Evolutionary conservation across 2,888 invertebrate species (phyloP), one percentile per base, ranked within the genome.

Genomic region (Harmothoe impar): DNA sequence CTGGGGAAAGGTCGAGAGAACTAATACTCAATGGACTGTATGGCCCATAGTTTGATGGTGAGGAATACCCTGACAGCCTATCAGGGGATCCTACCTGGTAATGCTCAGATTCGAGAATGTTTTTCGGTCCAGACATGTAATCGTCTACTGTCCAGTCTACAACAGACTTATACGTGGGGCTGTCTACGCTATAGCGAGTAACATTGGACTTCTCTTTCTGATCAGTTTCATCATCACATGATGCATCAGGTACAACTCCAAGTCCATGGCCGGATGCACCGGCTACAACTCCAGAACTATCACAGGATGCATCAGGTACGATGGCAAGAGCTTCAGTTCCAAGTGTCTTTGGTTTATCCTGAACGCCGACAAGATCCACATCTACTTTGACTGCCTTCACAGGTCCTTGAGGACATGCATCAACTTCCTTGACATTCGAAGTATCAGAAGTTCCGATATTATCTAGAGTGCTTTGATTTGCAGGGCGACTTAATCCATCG

Each of bases 11-110:
- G 68, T 91, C 90, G 84, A 93, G 94, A 68, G 94, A 93, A 7
- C 92, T 92, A 25, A 92, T 93, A 92, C 94, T 94, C 0, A 95
- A 62, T 23, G 95, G 95, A 92, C 95, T 95, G 91, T 93, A 94
- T 3, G 93, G 90, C 15, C 84, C 85, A 25, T 89, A 89, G 52
- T 68, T 56, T 20, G 89, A 78, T 29, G 89, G 84, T 23, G 89
- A 90, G 51, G 56, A 77, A 35, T 78, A 84, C 12, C 52, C 68
- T 10, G 84, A 91, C 0, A 33, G 23, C 5, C 89, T 77, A 35
- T 56, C 88, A 17, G 88, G 88, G 17, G 91, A 90, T 20, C 92
- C 17, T 86, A 17, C 12, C 25, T 72, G 72, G 25, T 68, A 43
- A 29, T 62, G 68, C n/a, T 72, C 62, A 68, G 72, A 89, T 33